A percentile compares a stretch with the other conserved stretches of the same genome.
phyloP scores from a whole-genome alignment of 53 echinoderm and acorn worm species.

The Patiria pectinifera region DNA sequence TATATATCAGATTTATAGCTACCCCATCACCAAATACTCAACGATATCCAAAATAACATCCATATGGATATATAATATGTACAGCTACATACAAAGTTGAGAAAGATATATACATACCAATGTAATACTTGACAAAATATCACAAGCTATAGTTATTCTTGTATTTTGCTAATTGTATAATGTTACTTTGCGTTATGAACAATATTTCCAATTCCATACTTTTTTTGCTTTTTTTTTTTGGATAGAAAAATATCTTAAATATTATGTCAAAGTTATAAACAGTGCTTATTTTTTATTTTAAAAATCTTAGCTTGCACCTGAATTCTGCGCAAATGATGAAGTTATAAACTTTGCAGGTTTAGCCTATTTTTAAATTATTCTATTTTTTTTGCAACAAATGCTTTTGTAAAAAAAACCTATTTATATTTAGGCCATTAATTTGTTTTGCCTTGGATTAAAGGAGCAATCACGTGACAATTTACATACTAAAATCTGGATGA shows the following conservation, averaged over 20 bases:
- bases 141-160: background rate
- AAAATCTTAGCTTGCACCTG: conserved; percentile 26
- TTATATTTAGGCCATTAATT: background rate
- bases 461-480: background rate
- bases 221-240: background rate
- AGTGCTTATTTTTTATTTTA: conserved; percentile 5
- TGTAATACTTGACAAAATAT: conserved; percentile 23
- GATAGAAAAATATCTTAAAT: conserved; percentile 62
- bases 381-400: background rate
- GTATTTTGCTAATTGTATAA: background rate
- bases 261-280: conserved; percentile 57
- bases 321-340: background rate
- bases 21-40: background rate
- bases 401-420: background rate
- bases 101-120: conserved; percentile 26
- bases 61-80: conserved; percentile 3
- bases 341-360: background rate
- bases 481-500: background rate
- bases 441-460: background rate
- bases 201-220: conserved; percentile 1
- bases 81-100: conserved; percentile 40
- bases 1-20: background rate
- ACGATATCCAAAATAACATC: conserved; percentile 49
- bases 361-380: too few species aligned
- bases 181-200: conserved; percentile 1